A percentile compares a stretch with the other conserved stretches of the same genome.
These are phyloP conservation scores for Caligus rogercresseyi DNA, from an alignment of 1,140 invertebrate species.

Conservation along the genomic window DNA sequence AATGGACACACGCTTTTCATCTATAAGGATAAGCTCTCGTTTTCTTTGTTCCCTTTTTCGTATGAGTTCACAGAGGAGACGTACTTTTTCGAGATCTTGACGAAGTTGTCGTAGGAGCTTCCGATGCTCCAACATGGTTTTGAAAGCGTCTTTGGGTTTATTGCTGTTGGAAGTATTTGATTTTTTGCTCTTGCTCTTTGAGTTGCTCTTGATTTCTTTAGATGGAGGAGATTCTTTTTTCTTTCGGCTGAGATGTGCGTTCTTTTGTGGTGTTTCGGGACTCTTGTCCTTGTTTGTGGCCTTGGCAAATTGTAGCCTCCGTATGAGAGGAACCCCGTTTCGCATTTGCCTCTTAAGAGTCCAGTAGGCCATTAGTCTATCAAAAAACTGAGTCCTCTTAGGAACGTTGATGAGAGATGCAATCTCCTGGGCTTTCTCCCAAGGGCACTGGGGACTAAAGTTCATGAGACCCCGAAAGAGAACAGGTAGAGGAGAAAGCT, in stretches of 20 bases:
- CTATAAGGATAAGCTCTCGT: conserved; percentile 47
- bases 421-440: conserved; percentile 23
- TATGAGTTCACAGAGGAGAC: conserved; percentile 79
- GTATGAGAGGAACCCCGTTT: conserved; percentile 82
- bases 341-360: conserved; percentile 58
- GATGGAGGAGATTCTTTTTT: conserved; percentile 17
- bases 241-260: conserved; percentile 16
- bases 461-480: conserved; percentile 20
- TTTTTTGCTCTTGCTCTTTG: conserved; percentile 1
- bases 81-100: conserved; percentile 80
- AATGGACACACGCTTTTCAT: conserved; percentile 57
- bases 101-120: conserved; percentile 87
- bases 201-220: not conserved
- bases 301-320: conserved; percentile 54
- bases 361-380: conserved; percentile 43
- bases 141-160: conserved; percentile 12
- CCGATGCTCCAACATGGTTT: conserved; percentile 51
- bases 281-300: conserved; percentile 25
- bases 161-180: too few species aligned
- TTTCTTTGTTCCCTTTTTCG: conserved; percentile 88
- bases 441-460: conserved; percentile 20
- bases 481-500: conserved; percentile 10
- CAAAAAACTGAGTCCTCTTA: conserved; percentile 61
- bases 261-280: conserved; percentile 19
- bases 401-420: conserved; percentile 16